These are phyloP conservation scores for Aphrocallistes beatrix DNA, from an alignment of 37 sponge, comb jelly and placozoan species.

Conservation along the genomic window DNA sequence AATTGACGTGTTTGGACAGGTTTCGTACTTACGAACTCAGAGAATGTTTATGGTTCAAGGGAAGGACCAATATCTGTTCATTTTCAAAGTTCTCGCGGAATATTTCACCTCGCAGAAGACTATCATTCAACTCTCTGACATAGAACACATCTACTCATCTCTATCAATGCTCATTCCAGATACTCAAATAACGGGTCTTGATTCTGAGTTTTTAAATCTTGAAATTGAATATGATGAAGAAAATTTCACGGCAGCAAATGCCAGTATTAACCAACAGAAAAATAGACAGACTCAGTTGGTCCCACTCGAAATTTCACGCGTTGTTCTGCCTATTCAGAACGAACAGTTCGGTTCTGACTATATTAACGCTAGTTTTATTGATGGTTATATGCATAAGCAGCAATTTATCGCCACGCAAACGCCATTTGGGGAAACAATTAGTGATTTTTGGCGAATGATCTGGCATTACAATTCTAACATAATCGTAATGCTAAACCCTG, in stretches of 20 bases:
- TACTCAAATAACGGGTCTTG: background rate
- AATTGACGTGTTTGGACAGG: constrained; percentile 83
- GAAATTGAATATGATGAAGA: background rate
- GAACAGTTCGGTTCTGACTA: constrained; percentile 84
- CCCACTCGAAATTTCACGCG: constrained; percentile 80
- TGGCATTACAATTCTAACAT: constrained; percentile 43
- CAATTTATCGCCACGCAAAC: constrained; percentile 37
- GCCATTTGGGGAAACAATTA: constrained; percentile 39
- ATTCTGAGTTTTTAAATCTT: background rate
- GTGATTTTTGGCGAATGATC: constrained; percentile 64
- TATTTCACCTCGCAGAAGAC: constrained; percentile 80
- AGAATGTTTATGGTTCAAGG: constrained; percentile 90
- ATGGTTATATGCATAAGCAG: constrained; percentile 29
- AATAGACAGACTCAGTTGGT: constrained; percentile 85
- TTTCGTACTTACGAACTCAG: constrained; percentile 64
- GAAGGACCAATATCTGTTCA: constrained; percentile 96
- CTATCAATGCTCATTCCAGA: background rate
- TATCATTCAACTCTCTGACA: constrained; percentile 34
- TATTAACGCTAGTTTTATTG: constrained; percentile 91
- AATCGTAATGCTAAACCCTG: constrained; percentile 43
- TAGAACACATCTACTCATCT: background rate
- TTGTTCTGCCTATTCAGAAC: constrained; percentile 41
- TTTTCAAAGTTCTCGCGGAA: constrained; percentile 78
- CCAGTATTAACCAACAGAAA: constrained; percentile 68
- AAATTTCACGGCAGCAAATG: constrained; percentile 49